Conservation (phyloP, 2,888 invertebrate genomes). For the Timema podura region DNA sequence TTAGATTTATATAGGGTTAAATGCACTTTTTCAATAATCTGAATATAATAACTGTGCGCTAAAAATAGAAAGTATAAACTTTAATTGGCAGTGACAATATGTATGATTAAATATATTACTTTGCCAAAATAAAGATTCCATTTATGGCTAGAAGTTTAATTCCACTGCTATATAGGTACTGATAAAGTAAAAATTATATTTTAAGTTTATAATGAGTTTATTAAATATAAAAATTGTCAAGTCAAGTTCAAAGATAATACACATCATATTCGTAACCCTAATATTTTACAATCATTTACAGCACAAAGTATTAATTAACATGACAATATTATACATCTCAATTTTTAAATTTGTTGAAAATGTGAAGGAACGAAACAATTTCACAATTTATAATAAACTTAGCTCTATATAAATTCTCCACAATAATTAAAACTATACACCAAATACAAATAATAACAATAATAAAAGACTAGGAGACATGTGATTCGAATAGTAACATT, state of each 20-base stretch:
- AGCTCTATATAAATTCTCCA: slow-evolving; percentile 7
- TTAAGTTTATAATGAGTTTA: too few species aligned
- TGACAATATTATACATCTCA: slow-evolving; percentile 12
- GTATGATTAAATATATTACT: too few species aligned
- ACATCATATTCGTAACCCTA: background rate
- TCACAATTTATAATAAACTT: background rate
- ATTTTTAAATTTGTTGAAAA: slow-evolving; percentile 6
- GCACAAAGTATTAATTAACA: slow-evolving; percentile 14
- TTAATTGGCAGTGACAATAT: too few species aligned
- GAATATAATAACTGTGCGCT: too few species aligned
- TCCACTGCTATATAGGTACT: too few species aligned
- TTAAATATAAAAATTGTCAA: slow-evolving; percentile 3
- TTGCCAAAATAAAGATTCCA: too few species aligned
- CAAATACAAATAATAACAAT: slow-evolving; percentile 13
- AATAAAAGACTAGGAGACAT: slow-evolving; percentile 23
- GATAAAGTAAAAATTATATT: too few species aligned
- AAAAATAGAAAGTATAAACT: too few species aligned
- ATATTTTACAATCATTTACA: slow-evolving; percentile 6
- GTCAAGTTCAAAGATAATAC: slow-evolving; percentile 1
- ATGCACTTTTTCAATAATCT: too few species aligned
- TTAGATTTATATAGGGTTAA: too few species aligned
- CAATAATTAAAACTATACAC: slow-evolving; percentile 24
- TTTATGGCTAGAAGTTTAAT: too few species aligned
- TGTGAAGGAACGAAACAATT: slow-evolving; percentile 1
- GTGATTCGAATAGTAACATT: slow-evolving; percentile 17